Percentiles rank a stretch among this genome's conserved stretches.
These are phyloP conservation scores for Drosophila lini DNA, from an alignment of 1,140 invertebrate genomes.

Conservation along the genomic window DNA sequence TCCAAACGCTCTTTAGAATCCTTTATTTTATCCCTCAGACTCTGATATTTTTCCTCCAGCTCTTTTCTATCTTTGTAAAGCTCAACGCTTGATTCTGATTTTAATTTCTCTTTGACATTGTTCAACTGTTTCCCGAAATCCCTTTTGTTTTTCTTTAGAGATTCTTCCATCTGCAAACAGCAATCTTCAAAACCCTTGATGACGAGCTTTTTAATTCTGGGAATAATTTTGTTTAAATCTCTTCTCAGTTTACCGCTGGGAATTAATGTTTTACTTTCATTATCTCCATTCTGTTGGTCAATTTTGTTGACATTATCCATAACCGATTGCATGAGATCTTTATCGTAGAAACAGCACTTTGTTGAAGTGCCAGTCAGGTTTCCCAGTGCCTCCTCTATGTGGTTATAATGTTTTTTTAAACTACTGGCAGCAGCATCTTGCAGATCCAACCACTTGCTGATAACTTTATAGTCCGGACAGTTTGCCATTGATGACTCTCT, in stretches of 20 bases:
- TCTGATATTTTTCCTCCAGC: background rate
- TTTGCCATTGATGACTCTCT: background rate
- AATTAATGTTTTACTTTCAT: background rate
- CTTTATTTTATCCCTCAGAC: constrained; percentile 10
- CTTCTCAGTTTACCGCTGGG: constrained; percentile 27
- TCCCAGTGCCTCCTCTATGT: background rate
- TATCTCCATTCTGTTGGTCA: background rate
- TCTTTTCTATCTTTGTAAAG: background rate
- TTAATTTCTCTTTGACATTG: background rate
- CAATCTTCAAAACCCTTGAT: constrained; percentile 23
- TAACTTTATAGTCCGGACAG: constrained; percentile 11
- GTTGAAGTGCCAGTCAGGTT: background rate
- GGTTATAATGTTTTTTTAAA: background rate
- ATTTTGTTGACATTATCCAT: constrained; percentile 19
- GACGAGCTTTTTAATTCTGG: constrained; percentile 5
- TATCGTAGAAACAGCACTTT: constrained; percentile 45
- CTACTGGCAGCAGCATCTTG: constrained; percentile 2
- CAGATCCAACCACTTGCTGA: constrained; percentile 46
- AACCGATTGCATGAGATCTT: constrained; percentile 14
- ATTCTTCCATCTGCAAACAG: constrained; percentile 21
- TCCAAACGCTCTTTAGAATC: background rate
- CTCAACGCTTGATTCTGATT: background rate
- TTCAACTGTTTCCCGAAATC: constrained; percentile 16
- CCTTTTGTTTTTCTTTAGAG: constrained; percentile 14
- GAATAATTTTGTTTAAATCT: constrained; percentile 41